Percentiles rank a stretch among this genome's conserved stretches.
Evolutionary conservation across 1,140 invertebrate genomes (phyloP).

Genomic region (Homalodisca vitripennis): DNA sequence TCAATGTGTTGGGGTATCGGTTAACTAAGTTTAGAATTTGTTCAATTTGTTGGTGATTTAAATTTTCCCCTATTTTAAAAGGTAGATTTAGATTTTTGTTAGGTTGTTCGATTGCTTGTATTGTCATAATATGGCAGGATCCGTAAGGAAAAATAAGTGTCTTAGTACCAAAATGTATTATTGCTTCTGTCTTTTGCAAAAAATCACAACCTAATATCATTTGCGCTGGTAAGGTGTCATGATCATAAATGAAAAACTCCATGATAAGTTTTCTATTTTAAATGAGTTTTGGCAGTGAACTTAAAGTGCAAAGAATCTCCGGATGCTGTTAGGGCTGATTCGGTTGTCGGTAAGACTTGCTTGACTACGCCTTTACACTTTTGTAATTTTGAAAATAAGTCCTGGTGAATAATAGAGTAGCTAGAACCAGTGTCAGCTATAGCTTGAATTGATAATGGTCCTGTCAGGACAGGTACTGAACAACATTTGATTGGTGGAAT

Average conservation of each 20-base stretch:
- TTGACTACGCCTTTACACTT: no score
- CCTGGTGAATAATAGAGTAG: no score
- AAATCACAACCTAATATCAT: not conserved
- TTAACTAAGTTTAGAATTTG: not conserved
- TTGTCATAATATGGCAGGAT: not conserved
- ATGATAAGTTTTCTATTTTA: not conserved
- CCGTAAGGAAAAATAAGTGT: not conserved
- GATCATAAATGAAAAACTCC: not conserved
- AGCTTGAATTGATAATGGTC: no score
- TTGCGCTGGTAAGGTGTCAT: not conserved
- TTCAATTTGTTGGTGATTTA: not conserved
- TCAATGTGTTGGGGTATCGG: not conserved
- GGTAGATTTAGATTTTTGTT: not conserved
- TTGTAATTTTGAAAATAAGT: no score
- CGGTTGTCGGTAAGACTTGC: no score
- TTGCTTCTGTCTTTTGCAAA: not conserved
- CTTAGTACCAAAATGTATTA: not conserved
- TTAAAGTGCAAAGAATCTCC: no score
- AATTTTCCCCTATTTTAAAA: not conserved
- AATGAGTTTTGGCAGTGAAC: not conserved
- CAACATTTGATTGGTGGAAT: no score
- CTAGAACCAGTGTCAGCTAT: no score
- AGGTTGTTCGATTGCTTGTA: not conserved
- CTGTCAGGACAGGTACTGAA: no score
- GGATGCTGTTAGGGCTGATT: no score